Evolutionary conservation across 2,113 vertebrate genomes (phyloP), one percentile per base, ranked within the genome.

Genomic region (Egretta garzetta): DNA sequence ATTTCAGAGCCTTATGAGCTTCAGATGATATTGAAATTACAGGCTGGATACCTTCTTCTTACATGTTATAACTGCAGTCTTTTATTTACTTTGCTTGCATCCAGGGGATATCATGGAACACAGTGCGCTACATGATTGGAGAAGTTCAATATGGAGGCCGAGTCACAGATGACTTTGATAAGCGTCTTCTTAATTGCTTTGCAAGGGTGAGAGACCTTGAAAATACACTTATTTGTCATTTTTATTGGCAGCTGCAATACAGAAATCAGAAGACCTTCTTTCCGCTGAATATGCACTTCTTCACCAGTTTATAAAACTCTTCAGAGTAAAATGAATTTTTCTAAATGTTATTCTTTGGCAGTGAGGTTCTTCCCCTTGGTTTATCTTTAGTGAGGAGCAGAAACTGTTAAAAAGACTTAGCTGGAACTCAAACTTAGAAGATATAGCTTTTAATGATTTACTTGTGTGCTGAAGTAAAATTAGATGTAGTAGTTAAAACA

Each of bases 131-230:
- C 94, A 98, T 98, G 98, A 98, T 98, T 41, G 98, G 98, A 97
- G 98, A 98, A 96, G 98, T 98, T 15, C 98, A 98, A 16, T 98
- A 98, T n/a, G 98, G 98, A 81, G 98, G 98, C 81, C 88, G 98
- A 74, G 98, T 98, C 95, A 98, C 98, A 18, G 98, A 98, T 15
- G 98, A 98, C 90, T 98, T 98, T 75, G 98, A 98, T 76, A 98
- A 98, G 50, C 98, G 98, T 82, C 98, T 98, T 63, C 98, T 98
- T 67, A 98, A 98, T 86, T 98, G 98, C 80, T 98, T 98, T 97
- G 96, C 98, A 80, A 98, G 97, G 93, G 98, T 98, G 97, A 97
- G 97, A 97, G 74, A 80, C 17, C 56, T 83, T 75, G 39, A 66
- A 77, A 83, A 84, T 71, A 86, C 11, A 52, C 24, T 62, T 84